Base-by-base conservation (phyloP, 2,113 vertebrate species). In the Pachyramphus minor region DNA sequence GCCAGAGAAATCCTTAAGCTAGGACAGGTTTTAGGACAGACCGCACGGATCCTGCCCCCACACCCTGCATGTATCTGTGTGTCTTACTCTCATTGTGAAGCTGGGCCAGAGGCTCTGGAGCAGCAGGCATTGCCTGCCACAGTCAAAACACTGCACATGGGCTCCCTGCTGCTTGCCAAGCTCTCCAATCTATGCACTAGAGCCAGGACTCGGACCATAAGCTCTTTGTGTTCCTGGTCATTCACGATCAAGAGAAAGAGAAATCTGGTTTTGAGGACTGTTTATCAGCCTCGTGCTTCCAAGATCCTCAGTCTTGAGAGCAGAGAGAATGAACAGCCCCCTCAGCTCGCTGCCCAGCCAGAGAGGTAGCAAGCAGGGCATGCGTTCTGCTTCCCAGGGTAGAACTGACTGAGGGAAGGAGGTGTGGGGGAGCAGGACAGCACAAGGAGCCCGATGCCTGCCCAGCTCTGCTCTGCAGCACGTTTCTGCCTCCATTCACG, bases 191-290 rank as follows among this genome's bases (percentile, higher is more conserved):
- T 35, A 59, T 18, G 80, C 64, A 47, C 86, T 75, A 31, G 21
- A 89, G 91, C 84, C 93, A 94, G 91, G 23, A 52, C 78, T 63
- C 1, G 0, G 45, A 87, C 62, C 95, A 85, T 76, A 66, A 91
- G 74, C 71, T 81, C 89, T 93, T 91, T 93, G 95, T 95, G 60
- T 45, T 89, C 41, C 74, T 82, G 73, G 71, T 84, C 87, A 92
- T 84, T 96, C 83, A 93, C 69, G 81, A 90, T 35, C 44, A 89
- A 84, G 47, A 84, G 79, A 72, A 94, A 30, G 25, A 92, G 59
- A 84, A 95, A 94, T 66, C 59, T 37, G 64, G 39, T 84, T 96
- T 59, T 55, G 68, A 95, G 83, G 76, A n/a, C 86, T 81, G 63
- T 53, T 88, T 28, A 83, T 80, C 86, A 84, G 79, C 41, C 49